phyloP scores from a whole-genome alignment of 2,888 invertebrate species.

The Agriopis aurantiaria region DNA sequence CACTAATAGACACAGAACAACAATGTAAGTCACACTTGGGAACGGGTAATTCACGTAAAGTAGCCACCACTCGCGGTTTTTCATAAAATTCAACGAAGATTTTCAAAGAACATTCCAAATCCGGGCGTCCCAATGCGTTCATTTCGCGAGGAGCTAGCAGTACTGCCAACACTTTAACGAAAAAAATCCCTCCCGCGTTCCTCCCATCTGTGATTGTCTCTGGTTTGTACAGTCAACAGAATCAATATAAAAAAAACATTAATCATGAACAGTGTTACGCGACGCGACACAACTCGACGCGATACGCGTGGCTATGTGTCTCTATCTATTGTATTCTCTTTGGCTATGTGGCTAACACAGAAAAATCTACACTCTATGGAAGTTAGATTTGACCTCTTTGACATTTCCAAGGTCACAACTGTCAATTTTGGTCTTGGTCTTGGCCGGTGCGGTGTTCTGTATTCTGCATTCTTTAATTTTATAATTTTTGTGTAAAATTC shows the following conservation, averaged over 20 bases:
- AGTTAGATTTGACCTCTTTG: conserved; percentile 74
- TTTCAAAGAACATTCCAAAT: conserved; percentile 83
- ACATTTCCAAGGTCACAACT: conserved; percentile 77
- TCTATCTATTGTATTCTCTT: too few species aligned
- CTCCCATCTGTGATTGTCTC: conserved; percentile 50
- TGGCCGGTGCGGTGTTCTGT: conserved; percentile 31
- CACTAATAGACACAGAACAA: conserved; percentile 75
- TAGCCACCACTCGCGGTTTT: conserved; percentile 68
- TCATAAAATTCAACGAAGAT: conserved; percentile 73
- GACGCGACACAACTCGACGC: too few species aligned
- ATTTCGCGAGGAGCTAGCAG: conserved; percentile 81
- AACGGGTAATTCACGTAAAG: conserved; percentile 62
- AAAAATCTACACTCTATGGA: too few species aligned
- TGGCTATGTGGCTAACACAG: too few species aligned
- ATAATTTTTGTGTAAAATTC: conserved; percentile 12
- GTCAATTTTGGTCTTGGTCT: conserved; percentile 51
- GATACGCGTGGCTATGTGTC: too few species aligned
- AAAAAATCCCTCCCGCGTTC: conserved; percentile 61
- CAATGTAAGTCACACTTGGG: conserved; percentile 63
- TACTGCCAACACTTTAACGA: conserved; percentile 70
- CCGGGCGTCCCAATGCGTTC: conserved; percentile 84
- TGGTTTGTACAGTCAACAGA: conserved; percentile 38
- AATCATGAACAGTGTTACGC: too few species aligned
- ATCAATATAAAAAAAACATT: background rate
- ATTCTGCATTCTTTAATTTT: background rate